Evolutionary conservation across 1,140 invertebrate genomes (phyloP).

Genomic region (Drosophila lini): DNA sequence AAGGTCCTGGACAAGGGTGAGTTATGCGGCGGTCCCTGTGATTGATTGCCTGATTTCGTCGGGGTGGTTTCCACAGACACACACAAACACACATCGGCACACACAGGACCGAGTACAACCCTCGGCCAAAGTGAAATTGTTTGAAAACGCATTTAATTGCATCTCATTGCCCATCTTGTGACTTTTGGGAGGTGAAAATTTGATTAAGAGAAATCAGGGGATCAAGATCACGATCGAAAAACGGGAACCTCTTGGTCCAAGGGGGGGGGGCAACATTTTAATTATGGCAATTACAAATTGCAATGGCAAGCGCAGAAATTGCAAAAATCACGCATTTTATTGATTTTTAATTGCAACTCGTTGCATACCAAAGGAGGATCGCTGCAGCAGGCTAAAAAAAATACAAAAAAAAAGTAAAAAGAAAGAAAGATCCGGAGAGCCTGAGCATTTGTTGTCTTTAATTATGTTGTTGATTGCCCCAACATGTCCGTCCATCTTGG

Average conservation of each 20-base stretch:
- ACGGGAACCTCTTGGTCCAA: slow-evolving; percentile 5
- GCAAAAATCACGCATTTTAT: slow-evolving; percentile 83
- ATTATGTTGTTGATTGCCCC: slow-evolving; percentile 79
- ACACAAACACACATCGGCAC: slow-evolving; percentile 1
- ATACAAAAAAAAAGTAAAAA: background rate
- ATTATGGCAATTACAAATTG: slow-evolving; percentile 82
- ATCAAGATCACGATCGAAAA: background rate
- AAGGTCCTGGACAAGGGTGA: slow-evolving; percentile 55
- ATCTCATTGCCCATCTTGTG: slow-evolving; percentile 48
- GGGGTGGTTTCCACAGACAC: slow-evolving; percentile 34
- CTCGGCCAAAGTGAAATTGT: slow-evolving; percentile 50
- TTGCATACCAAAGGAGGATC: slow-evolving; percentile 71
- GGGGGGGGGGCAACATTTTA: slow-evolving; percentile 61
- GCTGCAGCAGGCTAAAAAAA: slow-evolving; percentile 6
- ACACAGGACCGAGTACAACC: background rate
- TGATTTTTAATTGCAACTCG: slow-evolving; percentile 82
- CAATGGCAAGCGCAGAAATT: slow-evolving; percentile 73
- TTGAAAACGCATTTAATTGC: slow-evolving; percentile 65
- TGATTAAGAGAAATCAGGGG: slow-evolving; percentile 63
- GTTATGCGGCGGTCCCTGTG: slow-evolving; percentile 75
- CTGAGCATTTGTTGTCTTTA: slow-evolving; percentile 79
- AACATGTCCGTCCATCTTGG: slow-evolving; percentile 25
- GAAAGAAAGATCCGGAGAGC: slow-evolving; percentile 34
- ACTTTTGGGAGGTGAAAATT: slow-evolving; percentile 71
- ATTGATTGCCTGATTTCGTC: slow-evolving; percentile 75